Conservation (phyloP, 2,797 vertebrate genomes). For the Falco peregrinus region DNA sequence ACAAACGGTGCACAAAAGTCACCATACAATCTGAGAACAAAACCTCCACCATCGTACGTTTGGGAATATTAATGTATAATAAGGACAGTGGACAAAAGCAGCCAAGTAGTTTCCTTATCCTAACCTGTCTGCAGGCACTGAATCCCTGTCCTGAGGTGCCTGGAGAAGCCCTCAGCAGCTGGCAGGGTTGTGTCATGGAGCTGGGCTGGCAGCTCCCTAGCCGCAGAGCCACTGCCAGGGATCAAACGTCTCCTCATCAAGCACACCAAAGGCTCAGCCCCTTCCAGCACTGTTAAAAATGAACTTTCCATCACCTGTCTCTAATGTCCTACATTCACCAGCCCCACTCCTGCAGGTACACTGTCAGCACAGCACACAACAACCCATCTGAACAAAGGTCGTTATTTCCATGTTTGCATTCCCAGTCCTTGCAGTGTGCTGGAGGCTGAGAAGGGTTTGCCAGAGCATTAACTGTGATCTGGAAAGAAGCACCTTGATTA, state of each 20-base stretch:
- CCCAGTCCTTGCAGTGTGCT: background rate
- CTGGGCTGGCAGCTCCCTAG: background rate
- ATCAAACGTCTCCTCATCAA: background rate
- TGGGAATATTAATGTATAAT: background rate
- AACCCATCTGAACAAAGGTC: background rate
- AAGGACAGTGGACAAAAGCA: background rate
- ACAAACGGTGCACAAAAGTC: background rate
- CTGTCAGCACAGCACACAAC: background rate
- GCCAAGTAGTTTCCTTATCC: background rate
- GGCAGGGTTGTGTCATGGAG: background rate
- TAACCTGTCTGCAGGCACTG: background rate
- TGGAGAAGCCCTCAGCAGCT: background rate
- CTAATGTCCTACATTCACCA: background rate
- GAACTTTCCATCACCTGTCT: background rate
- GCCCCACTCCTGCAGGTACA: background rate
- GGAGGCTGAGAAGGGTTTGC: background rate
- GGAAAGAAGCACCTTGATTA: constrained; percentile 59
- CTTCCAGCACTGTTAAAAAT: background rate
- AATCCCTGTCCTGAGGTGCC: background rate
- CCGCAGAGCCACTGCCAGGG: background rate
- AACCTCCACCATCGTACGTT: background rate
- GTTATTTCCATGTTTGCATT: background rate
- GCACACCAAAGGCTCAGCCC: background rate
- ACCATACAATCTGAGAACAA: background rate
- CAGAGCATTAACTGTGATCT: constrained; percentile 10